Conservation (phyloP, 2,113 vertebrate species). For the Tichodroma muraria region DNA sequence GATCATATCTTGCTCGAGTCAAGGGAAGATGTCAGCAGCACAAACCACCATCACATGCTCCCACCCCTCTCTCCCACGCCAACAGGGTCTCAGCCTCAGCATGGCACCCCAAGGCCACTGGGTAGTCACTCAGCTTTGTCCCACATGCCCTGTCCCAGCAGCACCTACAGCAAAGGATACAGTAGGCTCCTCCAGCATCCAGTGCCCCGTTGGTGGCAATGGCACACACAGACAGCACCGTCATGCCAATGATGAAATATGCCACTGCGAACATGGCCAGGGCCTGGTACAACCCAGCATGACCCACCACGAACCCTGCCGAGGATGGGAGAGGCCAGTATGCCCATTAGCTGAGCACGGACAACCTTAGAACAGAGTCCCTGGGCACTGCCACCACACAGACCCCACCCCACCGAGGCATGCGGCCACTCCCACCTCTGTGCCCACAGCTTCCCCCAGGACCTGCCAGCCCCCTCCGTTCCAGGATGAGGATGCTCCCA, state of each 20-base stretch:
- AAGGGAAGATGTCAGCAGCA: constrained; percentile 45
- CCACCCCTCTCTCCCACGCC: neutral
- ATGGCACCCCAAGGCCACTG: neutral
- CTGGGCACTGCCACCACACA: neutral
- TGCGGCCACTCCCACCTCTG: fast-evolving
- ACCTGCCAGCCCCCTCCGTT: neutral
- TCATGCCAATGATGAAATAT: constrained; percentile 91
- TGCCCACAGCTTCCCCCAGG: neutral
- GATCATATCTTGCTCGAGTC: constrained; percentile 82
- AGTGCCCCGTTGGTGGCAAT: constrained; percentile 90
- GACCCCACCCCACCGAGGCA: neutral
- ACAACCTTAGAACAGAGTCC: neutral
- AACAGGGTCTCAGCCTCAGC: neutral
- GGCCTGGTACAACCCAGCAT: constrained; percentile 83
- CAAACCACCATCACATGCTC: neutral
- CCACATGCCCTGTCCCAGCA: neutral
- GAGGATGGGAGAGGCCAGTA: fast-evolving
- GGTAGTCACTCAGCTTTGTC: neutral
- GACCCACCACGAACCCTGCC: constrained; percentile 86
- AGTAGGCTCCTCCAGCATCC: constrained; percentile 89
- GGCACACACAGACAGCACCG: constrained; percentile 86
- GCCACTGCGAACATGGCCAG: constrained; percentile 84
- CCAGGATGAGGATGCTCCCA: neutral
- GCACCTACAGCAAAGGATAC: constrained; percentile 75
- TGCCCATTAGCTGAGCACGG: neutral